phyloP scores from a whole-genome alignment of 2,797 vertebrate species.

The Onychomys leucogaster region DNA sequence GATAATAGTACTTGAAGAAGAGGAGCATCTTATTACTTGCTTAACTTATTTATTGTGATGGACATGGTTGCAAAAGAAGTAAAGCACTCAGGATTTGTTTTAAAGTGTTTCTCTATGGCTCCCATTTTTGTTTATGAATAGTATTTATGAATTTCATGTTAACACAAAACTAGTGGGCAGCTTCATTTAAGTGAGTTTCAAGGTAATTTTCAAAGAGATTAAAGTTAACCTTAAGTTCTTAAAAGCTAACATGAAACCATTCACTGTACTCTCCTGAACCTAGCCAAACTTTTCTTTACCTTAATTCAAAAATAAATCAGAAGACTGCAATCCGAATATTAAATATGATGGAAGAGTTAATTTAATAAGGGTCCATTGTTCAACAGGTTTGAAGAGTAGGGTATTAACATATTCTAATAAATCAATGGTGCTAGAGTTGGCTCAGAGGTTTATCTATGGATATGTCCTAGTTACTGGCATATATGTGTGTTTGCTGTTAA shows the following conservation, averaged over 20 bases:
- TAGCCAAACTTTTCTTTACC: conserved; percentile 78
- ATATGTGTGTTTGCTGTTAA: conserved; percentile 87
- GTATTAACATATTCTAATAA: conserved; percentile 82
- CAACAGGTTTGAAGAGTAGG: conserved; percentile 84
- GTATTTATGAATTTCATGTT: conserved; percentile 78
- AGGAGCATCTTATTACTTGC: conserved; percentile 80
- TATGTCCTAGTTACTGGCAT: conserved; percentile 86
- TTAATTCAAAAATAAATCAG: conserved; percentile 80
- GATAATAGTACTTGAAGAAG: conserved; percentile 79
- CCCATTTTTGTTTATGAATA: conserved; percentile 80
- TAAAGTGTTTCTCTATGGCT: conserved; percentile 80
- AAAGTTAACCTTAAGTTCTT: conserved; percentile 74
- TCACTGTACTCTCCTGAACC: conserved; percentile 83
- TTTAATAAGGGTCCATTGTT: conserved; percentile 81
- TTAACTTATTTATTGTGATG: conserved; percentile 82
- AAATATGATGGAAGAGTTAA: conserved; percentile 82
- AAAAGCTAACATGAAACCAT: conserved; percentile 80
- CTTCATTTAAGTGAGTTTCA: conserved; percentile 73
- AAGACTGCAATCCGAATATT: conserved; percentile 82
- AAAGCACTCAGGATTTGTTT: conserved; percentile 85
- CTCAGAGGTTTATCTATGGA: conserved; percentile 86
- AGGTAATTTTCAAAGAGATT: conserved; percentile 71
- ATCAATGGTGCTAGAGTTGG: conserved; percentile 86
- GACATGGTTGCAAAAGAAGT: conserved; percentile 77
- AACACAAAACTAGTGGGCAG: conserved; percentile 71